Conservation (phyloP, 2,888 invertebrate genomes). For the Bellardia bayeri region DNA sequence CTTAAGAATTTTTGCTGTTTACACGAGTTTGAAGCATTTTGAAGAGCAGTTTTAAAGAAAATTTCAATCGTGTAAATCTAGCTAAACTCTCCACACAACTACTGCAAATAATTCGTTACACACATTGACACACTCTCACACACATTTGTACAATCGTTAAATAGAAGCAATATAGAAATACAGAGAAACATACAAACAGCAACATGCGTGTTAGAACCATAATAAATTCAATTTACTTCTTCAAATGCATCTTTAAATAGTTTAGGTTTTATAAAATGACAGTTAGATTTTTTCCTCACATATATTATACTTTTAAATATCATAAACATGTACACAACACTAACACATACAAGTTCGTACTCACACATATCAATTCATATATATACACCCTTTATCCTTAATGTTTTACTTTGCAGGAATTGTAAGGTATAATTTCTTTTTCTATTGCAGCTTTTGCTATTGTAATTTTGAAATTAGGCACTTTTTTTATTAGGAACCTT, state of each 20-base stretch:
- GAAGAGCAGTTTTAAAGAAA: too few species aligned
- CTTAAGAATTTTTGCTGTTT: too few species aligned
- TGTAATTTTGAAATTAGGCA: too few species aligned
- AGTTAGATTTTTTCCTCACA: constrained; percentile 46
- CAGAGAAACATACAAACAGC: constrained; percentile 13
- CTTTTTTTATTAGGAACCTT: too few species aligned
- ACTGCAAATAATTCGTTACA: constrained; percentile 19
- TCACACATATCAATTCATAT: neutral
- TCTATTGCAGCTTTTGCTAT: neutral
- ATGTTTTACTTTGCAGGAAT: neutral
- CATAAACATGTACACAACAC: constrained; percentile 27
- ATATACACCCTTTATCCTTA: constrained; percentile 21
- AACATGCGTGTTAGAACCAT: constrained; percentile 56
- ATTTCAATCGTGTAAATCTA: too few species aligned
- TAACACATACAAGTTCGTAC: neutral
- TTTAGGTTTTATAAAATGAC: constrained; percentile 65
- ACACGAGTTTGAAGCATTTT: too few species aligned
- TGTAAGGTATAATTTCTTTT: neutral
- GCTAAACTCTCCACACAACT: neutral
- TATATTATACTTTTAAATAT: constrained; percentile 60
- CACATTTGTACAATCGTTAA: constrained; percentile 5
- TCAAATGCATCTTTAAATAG: constrained; percentile 69
- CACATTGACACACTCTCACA: neutral
- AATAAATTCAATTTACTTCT: constrained; percentile 68
- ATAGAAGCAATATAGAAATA: constrained; percentile 9